phyloP scores from a whole-genome alignment of 1,140 invertebrate genomes.

The Schlechtendalia chinensis region DNA sequence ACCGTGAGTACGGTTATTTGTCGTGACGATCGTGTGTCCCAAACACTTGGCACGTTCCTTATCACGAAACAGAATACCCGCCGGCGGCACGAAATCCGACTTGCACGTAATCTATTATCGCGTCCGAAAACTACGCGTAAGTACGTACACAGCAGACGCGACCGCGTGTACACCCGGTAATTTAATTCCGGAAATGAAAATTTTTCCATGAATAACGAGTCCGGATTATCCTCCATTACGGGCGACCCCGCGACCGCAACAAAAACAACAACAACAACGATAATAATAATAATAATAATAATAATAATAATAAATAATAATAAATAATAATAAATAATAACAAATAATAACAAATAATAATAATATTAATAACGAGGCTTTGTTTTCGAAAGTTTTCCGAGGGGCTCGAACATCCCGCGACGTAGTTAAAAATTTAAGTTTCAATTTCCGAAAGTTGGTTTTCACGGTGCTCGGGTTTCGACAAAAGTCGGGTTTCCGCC shows the following conservation, averaged over 20 bases:
- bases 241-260: neutral
- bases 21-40: no score
- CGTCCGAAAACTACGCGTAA: neutral
- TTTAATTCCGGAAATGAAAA: constrained; percentile 50
- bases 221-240: constrained; percentile 46
- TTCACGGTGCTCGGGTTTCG: constrained; percentile 31
- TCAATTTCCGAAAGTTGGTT: constrained; percentile 46
- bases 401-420: constrained; percentile 8
- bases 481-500: constrained; percentile 3
- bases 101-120: constrained; percentile 19
- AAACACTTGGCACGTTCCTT: no score
- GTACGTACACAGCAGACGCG: neutral
- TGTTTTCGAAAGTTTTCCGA: constrained; percentile 26
- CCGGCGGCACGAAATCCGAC: no score
- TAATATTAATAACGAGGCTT: constrained; percentile 38
- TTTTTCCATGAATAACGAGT: constrained; percentile 47
- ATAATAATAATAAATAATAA: constrained; percentile 12
- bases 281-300: no score
- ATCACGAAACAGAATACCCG: no score
- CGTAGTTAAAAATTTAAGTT: constrained; percentile 47
- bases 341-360: no score
- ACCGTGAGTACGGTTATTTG: no score
- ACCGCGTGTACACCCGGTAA: constrained; percentile 21
- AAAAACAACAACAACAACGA: no score
- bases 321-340: no score